Percentiles rank a stretch among this genome's conserved stretches.
Conservation (phyloP, 1,140 invertebrate genomes). For the Brachionus manjavacas region DNA sequence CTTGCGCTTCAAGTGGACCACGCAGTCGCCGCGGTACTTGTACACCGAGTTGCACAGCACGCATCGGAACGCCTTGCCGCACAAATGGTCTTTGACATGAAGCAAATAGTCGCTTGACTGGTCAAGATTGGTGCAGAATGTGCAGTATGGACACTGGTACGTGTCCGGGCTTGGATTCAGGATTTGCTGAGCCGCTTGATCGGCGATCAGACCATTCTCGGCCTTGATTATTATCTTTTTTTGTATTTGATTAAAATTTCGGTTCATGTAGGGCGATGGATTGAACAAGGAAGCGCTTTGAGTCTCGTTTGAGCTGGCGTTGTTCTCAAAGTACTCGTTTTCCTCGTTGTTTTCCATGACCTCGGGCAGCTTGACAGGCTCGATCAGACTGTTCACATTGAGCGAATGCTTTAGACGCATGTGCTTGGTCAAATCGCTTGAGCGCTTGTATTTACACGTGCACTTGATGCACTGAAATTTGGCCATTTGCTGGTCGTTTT, state of each 20-base stretch:
- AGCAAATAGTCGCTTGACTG: slow-evolving; percentile 4
- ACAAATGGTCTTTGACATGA: slow-evolving; percentile 15
- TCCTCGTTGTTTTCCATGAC: not conserved
- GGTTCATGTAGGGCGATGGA: not conserved
- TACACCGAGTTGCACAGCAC: slow-evolving; percentile 35
- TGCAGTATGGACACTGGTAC: slow-evolving; percentile 41
- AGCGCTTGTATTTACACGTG: slow-evolving; percentile 37
- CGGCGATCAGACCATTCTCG: not conserved
- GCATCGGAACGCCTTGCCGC: slow-evolving; percentile 37
- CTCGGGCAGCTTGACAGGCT: not conserved
- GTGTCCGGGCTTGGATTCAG: not conserved
- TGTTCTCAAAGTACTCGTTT: slow-evolving; percentile 23
- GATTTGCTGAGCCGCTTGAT: not conserved
- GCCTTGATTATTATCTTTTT: not conserved
- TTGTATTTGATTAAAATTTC: slow-evolving; percentile 34
- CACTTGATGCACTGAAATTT: slow-evolving; percentile 37
- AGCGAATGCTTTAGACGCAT: slow-evolving; percentile 35
- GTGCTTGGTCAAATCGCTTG: slow-evolving; percentile 41
- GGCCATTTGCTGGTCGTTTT: not conserved
- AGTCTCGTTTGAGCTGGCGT: not conserved
- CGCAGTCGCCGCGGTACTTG: slow-evolving; percentile 42
- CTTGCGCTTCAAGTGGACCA: slow-evolving; percentile 36
- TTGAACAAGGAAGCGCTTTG: not conserved
- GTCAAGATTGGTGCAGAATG: not conserved
- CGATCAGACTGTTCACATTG: not conserved